Conservation (phyloP, 2,888 invertebrate genomes). For the Zygaena filipendulae region DNA sequence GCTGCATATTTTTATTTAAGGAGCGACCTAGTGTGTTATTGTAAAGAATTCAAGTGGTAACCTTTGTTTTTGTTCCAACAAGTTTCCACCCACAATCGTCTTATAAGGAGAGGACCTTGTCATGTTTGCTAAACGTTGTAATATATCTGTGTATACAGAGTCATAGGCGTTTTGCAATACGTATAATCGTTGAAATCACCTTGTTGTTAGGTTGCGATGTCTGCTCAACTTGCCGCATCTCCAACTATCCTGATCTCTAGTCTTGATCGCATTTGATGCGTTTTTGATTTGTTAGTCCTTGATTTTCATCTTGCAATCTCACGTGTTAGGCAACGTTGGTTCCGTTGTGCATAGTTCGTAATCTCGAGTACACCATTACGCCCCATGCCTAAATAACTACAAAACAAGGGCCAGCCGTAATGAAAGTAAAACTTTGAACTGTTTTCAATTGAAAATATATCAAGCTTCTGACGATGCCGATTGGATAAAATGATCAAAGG, state of each 20-base stretch:
- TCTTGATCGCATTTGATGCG: conserved; percentile 32
- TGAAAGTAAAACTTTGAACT: too few relatives aligned
- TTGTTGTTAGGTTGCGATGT: conserved; percentile 26
- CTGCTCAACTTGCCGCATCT: conserved; percentile 36
- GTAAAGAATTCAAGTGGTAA: background rate
- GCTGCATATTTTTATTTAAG: too few relatives aligned
- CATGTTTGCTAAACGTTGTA: conserved; percentile 34
- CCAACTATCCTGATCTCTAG: conserved; percentile 20
- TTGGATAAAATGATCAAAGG: too few relatives aligned
- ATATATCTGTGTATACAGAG: conserved; percentile 19
- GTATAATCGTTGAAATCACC: conserved; percentile 24
- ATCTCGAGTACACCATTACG: too few relatives aligned
- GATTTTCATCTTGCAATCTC: conserved; percentile 20
- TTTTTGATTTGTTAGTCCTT: conserved; percentile 40
- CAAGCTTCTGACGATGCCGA: too few relatives aligned
- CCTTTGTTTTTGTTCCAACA: background rate
- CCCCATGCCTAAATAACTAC: too few relatives aligned
- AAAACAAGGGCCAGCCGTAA: too few relatives aligned
- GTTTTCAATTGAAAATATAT: too few relatives aligned
- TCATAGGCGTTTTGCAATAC: conserved; percentile 28
- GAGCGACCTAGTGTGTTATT: too few relatives aligned
- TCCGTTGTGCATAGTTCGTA: too few relatives aligned
- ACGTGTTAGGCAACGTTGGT: too few relatives aligned
- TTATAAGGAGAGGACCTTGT: conserved; percentile 50
- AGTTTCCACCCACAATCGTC: conserved; percentile 49